Evolutionary conservation across 2,113 vertebrate genomes (phyloP).

Genomic region (Scolopax mira): DNA sequence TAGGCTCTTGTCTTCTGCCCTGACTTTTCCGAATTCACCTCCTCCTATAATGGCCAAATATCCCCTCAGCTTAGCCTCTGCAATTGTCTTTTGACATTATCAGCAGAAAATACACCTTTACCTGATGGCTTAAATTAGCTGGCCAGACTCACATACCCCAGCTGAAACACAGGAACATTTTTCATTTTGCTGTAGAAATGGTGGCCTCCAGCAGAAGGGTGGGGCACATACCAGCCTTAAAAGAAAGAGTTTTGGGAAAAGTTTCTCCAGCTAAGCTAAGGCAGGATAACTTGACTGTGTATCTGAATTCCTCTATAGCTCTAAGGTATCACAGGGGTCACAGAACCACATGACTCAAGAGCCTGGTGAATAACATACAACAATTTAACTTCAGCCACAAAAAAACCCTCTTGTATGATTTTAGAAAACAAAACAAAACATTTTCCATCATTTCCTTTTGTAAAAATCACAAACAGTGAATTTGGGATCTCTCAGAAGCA

Average conservation of each 20-base stretch:
- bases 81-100: background rate
- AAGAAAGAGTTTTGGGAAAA: background rate
- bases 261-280: background rate
- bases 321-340: background rate
- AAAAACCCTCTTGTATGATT: background rate
- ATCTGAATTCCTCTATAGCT: background rate
- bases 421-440: background rate
- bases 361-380: background rate
- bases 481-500: background rate
- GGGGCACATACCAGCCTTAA: background rate
- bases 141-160: rapidly evolving
- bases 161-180: background rate
- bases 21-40: background rate
- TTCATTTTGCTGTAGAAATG: background rate
- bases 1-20: background rate
- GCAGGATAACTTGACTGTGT: background rate
- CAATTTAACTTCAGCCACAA: rapidly evolving
- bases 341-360: rapidly evolving
- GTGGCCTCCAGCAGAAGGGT: background rate
- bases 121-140: rapidly evolving
- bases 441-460: background rate
- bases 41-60: background rate
- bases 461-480: background rate
- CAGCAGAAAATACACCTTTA: background rate
- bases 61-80: background rate